These are phyloP conservation scores for Ornithoptera alexandrae DNA, from an alignment of 2,888 invertebrate species.

Conservation along the genomic window DNA sequence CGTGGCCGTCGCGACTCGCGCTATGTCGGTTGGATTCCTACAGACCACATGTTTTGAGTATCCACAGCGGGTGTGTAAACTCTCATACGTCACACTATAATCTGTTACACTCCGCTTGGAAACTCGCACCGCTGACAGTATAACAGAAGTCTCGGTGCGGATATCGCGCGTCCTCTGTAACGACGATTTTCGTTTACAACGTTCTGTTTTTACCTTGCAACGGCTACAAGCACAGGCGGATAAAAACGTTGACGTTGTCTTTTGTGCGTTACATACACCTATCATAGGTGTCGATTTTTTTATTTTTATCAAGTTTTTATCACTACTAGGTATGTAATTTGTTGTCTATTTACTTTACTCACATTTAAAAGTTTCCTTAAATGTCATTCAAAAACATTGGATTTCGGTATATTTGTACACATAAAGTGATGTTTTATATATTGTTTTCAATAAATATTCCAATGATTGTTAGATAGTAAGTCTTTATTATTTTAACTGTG, in stretches of 20 bases:
- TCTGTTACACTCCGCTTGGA: constrained; percentile 16
- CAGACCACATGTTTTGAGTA: constrained; percentile 27
- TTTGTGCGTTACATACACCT: constrained; percentile 12
- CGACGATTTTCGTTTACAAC: constrained; percentile 44
- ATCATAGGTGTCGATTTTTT: not conserved
- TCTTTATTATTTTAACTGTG: not conserved
- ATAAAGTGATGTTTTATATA: not conserved
- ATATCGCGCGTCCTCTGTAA: constrained; percentile 51
- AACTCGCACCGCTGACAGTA: constrained; percentile 43
- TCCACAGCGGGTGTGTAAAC: constrained; percentile 24
- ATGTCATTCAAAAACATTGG: no score
- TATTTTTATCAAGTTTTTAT: not conserved
- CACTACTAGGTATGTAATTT: not conserved
- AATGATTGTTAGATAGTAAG: not conserved
- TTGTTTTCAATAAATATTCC: not conserved
- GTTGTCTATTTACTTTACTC: not conserved
- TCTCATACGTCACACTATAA: constrained; percentile 23
- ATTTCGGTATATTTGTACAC: no score
- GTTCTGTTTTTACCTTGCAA: constrained; percentile 35
- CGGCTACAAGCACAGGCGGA: constrained; percentile 39
- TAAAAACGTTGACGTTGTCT: constrained; percentile 14
- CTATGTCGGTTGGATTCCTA: constrained; percentile 30
- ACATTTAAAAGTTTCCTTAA: not conserved
- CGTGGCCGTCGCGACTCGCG: constrained; percentile 42
- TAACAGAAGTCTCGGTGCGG: constrained; percentile 55